Base-by-base conservation (phyloP, 2,113 vertebrate genomes). In the Nestor notabilis region DNA sequence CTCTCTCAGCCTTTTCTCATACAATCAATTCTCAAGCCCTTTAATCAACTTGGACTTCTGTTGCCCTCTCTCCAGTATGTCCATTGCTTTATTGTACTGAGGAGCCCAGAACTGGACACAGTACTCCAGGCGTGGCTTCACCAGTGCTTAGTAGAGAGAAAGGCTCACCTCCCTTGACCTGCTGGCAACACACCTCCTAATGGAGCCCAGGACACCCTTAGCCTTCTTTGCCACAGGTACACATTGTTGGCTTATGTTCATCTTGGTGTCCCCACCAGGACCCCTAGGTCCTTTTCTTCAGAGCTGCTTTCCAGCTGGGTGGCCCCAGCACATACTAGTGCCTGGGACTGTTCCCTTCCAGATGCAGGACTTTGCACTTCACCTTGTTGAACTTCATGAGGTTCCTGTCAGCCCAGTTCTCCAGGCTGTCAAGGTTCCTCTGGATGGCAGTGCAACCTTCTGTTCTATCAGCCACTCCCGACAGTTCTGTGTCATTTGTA, bases 151-250 rank as follows among this genome's bases (percentile, higher is more conserved):
- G n/a, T 1, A 35, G 12, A 66, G 21, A 70, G 19, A 37, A 91
- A 55, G 28, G 7, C 21, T 82, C 25, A 44, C 13, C 35, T 65
- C 19, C 25, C 25, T 70, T 0, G 0, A 12, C 21, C 15, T 69
- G 49, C 27, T 64, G 53, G 17, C 31, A 86, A 25, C 3, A 19
- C 2, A 21, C 17, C 50, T 85, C n/a, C 49, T 78, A 60, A 53
- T 8, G 33, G 25, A 66, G 33, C 5, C 25, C 25, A 50, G 12
- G 71, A 49, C 28, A 60, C 7, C 4, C 13, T 28, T 6, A n/a
- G 28, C 53, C 33, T 21, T 12, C 39, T 94, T 89, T 79, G 39
- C 10, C 55, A 70, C 25, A 69, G 9, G 28, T 2, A 2, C 20
- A 50, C 0, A 0, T 10, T 71, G 35, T 21, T 75, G 49, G 44